Percentiles rank a stretch among this genome's conserved stretches.
Conservation (phyloP, 2,888 invertebrate genomes). For the Caenorhabditis doughertyi region DNA sequence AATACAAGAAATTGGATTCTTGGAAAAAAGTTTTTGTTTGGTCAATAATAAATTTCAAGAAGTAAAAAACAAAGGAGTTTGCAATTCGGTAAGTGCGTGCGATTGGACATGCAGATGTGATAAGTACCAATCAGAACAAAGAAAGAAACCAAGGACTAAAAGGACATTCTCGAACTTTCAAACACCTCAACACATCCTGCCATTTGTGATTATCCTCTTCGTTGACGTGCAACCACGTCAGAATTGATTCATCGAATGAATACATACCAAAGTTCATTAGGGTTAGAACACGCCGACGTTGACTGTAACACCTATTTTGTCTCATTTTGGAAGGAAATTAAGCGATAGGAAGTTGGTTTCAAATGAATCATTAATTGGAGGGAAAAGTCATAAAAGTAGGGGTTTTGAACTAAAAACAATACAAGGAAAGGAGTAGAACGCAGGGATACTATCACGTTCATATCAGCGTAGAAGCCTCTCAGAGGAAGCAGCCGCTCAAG, state of each 20-base stretch:
- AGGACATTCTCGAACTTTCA: conserved; percentile 42
- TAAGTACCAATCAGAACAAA: conserved; percentile 25
- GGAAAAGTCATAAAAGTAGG: neutral
- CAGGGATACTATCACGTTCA: conserved; percentile 56
- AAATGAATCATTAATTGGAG: neutral
- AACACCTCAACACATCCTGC: conserved; percentile 68
- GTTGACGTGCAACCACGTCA: conserved; percentile 79
- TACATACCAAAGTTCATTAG: conserved; percentile 81
- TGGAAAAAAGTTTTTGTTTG: conserved; percentile 13
- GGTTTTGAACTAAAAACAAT: conserved; percentile 42
- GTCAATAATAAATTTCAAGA: conserved; percentile 15
- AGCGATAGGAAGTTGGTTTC: conserved; percentile 38
- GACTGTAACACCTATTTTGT: conserved; percentile 72
- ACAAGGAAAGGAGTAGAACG: conserved; percentile 52
- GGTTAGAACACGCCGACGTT: conserved; percentile 81
- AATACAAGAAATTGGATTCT: neutral
- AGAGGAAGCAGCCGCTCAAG: conserved; percentile 22
- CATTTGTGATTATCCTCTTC: conserved; percentile 75
- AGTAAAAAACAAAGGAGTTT: conserved; percentile 32
- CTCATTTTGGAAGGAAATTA: conserved; percentile 23
- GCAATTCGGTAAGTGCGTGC: conserved; percentile 49
- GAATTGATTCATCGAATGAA: conserved; percentile 80
- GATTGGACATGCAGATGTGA: conserved; percentile 36
- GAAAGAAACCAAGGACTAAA: conserved; percentile 6
- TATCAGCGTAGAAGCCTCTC: conserved; percentile 52